These are phyloP conservation scores for Cyprinodon tularosa DNA, from an alignment of 2,113 vertebrate genomes.

Conservation along the genomic window DNA sequence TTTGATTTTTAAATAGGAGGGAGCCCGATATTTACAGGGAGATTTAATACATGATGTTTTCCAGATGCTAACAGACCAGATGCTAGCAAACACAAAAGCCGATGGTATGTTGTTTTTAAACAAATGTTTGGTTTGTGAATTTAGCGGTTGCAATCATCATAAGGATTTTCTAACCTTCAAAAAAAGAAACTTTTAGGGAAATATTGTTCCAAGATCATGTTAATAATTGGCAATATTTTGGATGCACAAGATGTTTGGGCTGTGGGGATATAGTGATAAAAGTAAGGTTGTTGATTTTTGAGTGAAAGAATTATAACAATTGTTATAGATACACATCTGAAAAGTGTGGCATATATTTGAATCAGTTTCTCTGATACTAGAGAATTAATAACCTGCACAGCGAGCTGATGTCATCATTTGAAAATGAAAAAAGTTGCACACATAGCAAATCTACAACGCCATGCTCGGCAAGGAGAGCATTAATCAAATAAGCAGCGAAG, in stretches of 20 bases:
- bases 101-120: conserved; percentile 32
- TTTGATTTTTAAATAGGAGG: neutral
- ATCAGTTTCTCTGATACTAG: neutral
- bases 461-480: too few species aligned
- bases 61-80: conserved; percentile 3
- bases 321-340: neutral
- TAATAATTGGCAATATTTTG: too few species aligned
- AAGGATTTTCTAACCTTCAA: neutral
- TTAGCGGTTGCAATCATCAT: neutral
- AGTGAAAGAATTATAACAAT: neutral
- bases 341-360: neutral
- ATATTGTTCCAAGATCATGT: too few species aligned
- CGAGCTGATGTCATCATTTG: neutral
- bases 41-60: conserved; percentile 54
- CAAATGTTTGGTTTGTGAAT: conserved; percentile 28
- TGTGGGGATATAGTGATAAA: neutral
- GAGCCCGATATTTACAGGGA: neutral
- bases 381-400: neutral
- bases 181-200: neutral
- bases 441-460: neutral
- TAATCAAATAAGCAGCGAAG: too few species aligned
- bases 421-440: neutral
- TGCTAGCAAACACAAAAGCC: neutral
- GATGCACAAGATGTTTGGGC: neutral
- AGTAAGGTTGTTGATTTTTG: neutral